Percentiles rank a stretch among this genome's conserved stretches.
phyloP scores from a whole-genome alignment of 2,797 vertebrate species.

The Neostethus bicornis region DNA sequence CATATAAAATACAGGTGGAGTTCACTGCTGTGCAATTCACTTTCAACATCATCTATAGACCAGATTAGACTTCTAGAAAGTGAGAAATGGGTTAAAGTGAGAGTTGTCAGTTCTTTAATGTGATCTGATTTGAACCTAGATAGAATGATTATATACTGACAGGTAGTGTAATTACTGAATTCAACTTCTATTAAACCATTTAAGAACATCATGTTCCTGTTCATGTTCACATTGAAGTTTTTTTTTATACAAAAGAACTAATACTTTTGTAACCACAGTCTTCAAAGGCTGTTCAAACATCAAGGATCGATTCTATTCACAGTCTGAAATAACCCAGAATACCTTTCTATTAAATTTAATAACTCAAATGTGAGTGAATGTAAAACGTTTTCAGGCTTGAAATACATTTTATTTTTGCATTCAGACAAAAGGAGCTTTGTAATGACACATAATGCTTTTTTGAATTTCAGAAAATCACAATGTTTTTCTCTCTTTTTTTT shows the following conservation, averaged over 20 bases:
- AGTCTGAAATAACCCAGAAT: too few species aligned
- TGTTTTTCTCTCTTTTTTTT: not conserved
- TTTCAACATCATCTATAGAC: slow-evolving; percentile 36
- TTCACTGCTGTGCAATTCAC: slow-evolving; percentile 39
- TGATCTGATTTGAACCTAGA: slow-evolving; percentile 15
- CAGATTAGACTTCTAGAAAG: slow-evolving; percentile 2
- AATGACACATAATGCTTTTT: not conserved
- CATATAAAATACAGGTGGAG: slow-evolving; percentile 38
- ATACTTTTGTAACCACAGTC: not conserved
- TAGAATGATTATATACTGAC: slow-evolving; percentile 1
- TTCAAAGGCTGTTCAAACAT: slow-evolving; percentile 6
- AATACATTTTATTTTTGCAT: not conserved
- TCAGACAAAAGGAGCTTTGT: slow-evolving; percentile 1
- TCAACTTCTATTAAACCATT: not conserved
- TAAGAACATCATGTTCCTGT: not conserved
- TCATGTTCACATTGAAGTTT: slow-evolving; percentile 1
- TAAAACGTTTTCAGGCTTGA: not conserved
- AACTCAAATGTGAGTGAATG: not conserved
- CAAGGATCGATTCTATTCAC: too few species aligned
- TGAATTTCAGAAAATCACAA: not conserved
- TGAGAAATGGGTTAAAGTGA: slow-evolving; percentile 46
- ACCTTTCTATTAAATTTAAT: not conserved
- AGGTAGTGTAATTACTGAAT: slow-evolving; percentile 14
- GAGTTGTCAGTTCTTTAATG: slow-evolving; percentile 21
- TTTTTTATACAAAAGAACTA: slow-evolving; percentile 17